These are phyloP conservation scores for Phalacrocorax brasilianus DNA, from an alignment of 2,113 vertebrate species.

Conservation along the genomic window DNA sequence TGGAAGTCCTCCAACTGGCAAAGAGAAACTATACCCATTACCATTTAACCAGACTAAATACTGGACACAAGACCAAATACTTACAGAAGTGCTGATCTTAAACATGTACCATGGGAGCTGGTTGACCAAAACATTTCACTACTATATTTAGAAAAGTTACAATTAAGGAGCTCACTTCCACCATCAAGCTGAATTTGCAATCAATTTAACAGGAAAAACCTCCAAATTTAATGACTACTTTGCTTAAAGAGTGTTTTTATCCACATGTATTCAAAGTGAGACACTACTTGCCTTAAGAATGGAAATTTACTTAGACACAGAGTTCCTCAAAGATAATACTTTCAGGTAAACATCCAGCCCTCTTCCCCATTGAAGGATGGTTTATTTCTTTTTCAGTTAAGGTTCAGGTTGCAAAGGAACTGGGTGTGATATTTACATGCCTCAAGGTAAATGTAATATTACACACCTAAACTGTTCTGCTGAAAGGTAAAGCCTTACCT, in stretches of 20 bases:
- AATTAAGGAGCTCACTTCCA: background rate
- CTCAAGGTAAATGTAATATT: conserved; percentile 48
- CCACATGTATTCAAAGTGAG: background rate
- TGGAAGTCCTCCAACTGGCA: fast-evolving
- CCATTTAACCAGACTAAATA: background rate
- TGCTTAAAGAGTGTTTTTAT: background rate
- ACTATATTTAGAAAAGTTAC: background rate
- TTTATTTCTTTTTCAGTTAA: conserved; percentile 63
- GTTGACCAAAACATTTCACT: background rate
- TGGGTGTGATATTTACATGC: conserved; percentile 60
- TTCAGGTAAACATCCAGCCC: background rate
- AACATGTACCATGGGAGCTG: background rate
- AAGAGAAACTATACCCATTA: background rate
- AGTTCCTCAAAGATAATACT: background rate
- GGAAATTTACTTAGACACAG: background rate
- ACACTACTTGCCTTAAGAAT: background rate
- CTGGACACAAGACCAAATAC: background rate
- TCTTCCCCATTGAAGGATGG: background rate
- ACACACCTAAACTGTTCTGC: conserved; percentile 50
- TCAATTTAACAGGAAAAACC: background rate
- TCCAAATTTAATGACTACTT: background rate
- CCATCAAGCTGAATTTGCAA: background rate
- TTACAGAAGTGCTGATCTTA: background rate
- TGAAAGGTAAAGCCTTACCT: conserved; percentile 55
- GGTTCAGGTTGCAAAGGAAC: conserved; percentile 56